phyloP scores from a whole-genome alignment of 2,113 vertebrate species.

The Aspiorhynchus laticeps region DNA sequence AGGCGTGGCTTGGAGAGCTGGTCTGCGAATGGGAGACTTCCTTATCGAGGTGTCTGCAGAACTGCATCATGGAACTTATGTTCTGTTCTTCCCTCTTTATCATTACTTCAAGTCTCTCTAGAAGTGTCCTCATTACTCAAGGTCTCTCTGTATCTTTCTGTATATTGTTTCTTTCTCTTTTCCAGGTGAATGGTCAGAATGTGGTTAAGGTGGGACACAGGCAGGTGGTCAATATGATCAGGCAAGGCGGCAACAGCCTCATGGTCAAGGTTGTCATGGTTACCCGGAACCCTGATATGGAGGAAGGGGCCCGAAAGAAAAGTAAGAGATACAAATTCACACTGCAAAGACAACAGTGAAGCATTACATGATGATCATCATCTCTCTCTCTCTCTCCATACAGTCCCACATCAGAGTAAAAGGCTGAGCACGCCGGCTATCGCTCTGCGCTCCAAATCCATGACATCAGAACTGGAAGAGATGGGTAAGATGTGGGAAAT shows the following conservation, averaged over 20 bases:
- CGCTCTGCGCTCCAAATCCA: slow-evolving; percentile 90
- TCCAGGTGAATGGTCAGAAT: slow-evolving; percentile 90
- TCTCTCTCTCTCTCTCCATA: slow-evolving; percentile 16
- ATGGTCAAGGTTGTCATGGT: slow-evolving; percentile 97
- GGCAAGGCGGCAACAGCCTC: slow-evolving; percentile 91
- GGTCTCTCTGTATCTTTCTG: background rate
- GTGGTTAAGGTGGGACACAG: slow-evolving; percentile 94
- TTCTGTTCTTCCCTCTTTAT: background rate
- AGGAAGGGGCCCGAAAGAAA: slow-evolving; percentile 88
- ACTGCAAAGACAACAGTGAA: background rate
- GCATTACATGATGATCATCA: background rate
- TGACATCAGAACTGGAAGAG: slow-evolving; percentile 95
- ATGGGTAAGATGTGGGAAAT: slow-evolving; percentile 80
- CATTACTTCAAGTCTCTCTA: background rate
- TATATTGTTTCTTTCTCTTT: background rate
- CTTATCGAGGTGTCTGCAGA: slow-evolving; percentile 83
- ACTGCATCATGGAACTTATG: slow-evolving; percentile 20
- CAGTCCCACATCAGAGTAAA: slow-evolving; percentile 90
- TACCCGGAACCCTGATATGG: slow-evolving; percentile 90
- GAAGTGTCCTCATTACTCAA: background rate
- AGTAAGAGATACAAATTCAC: slow-evolving; percentile 69
- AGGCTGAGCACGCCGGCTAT: slow-evolving; percentile 87
- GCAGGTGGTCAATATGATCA: slow-evolving; percentile 95
- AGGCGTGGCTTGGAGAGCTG: slow-evolving; percentile 90
- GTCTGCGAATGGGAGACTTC: slow-evolving; percentile 92